Conservation (phyloP, 2,113 vertebrate species). For the Tenebrosternarchus preto region DNA sequence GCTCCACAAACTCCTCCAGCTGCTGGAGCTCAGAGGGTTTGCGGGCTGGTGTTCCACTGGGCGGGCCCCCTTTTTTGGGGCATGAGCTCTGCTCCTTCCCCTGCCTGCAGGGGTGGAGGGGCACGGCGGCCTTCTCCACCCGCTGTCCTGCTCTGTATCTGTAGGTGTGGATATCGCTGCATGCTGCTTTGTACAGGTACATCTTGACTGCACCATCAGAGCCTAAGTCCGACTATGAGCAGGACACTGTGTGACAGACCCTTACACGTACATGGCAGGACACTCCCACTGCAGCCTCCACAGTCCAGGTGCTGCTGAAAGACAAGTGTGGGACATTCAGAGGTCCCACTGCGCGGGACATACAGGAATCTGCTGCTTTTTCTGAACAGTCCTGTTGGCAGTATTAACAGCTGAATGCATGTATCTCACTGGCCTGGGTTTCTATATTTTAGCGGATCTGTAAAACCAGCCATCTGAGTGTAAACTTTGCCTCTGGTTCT, state of each 20-base stretch:
- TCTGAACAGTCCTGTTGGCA: neutral
- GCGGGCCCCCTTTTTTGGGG: conserved; percentile 51
- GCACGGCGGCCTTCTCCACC: conserved; percentile 54
- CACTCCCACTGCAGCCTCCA: no score
- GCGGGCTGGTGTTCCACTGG: conserved; percentile 42
- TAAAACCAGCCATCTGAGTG: no score
- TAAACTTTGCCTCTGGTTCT: neutral
- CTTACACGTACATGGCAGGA: no score
- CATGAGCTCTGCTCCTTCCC: conserved; percentile 43
- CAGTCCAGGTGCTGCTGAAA: no score
- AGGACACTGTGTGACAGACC: no score
- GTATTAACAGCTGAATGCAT: conserved; percentile 9
- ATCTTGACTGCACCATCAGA: conserved; percentile 56
- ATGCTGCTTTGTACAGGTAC: conserved; percentile 67
- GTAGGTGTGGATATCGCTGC: conserved; percentile 58
- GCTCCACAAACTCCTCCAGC: conserved; percentile 50
- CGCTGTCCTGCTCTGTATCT: conserved; percentile 62
- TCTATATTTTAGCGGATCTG: neutral
- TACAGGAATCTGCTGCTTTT: no score
- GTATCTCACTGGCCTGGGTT: conserved; percentile 10
- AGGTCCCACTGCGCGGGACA: no score
- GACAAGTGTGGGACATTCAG: no score
- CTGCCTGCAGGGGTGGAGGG: conserved; percentile 57
- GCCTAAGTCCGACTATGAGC: neutral
- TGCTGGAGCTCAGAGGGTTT: conserved; percentile 48